Evolutionary conservation across 37 sponge, comb jelly and placozoan genomes (phyloP), one percentile per base, ranked within the genome.

Genomic region (Halisarca cf. caerulea): DNA sequence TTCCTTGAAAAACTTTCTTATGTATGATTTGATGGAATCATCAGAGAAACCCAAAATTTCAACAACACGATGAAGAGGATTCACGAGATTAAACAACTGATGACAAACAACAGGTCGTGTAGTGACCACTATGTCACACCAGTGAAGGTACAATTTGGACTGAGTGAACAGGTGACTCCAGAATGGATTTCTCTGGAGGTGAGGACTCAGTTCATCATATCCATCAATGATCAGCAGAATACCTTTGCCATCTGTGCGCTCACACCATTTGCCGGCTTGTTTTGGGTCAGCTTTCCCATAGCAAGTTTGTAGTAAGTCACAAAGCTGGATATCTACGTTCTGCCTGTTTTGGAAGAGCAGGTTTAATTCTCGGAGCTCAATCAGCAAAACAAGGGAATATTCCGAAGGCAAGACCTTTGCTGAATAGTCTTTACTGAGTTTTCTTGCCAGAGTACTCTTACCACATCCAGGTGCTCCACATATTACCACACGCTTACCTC

Each of bases 91-190:
- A 1, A 74, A 44, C 0, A 74, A 37, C 43, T 74, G 44, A 36
- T 32, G 77, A n/a, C 42, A 44, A 8, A 37, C 36, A 41, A 74
- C 77, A 41, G 77, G 77, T 7, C 77, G 77, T 42, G 77, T 36
- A 20, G 77, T 74, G 77, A 74, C 45, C 11, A 74, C 25, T 20
- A 74, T 74, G 77, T 74, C 77, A 74, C 77, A 74, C 44, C 41
- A 1, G 24, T 23, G 21, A 21, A 74, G 45, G 45, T 74, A 74
- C 43, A 39, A 20, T 11, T 32, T 36, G 18, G 39, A 37, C n/a
- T 23, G 8, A 0, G 20, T 18, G 45, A 74, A 37, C 11, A 74
- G 42, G 8, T 41, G 24, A 23, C 25, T 40, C 77, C 32, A 24
- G 24, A 74, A 39, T 74, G 32, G 77, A 37, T 44, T 40, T 43